Evolutionary conservation across 2,113 vertebrate genomes (phyloP).

Genomic region (Proteles cristata): DNA sequence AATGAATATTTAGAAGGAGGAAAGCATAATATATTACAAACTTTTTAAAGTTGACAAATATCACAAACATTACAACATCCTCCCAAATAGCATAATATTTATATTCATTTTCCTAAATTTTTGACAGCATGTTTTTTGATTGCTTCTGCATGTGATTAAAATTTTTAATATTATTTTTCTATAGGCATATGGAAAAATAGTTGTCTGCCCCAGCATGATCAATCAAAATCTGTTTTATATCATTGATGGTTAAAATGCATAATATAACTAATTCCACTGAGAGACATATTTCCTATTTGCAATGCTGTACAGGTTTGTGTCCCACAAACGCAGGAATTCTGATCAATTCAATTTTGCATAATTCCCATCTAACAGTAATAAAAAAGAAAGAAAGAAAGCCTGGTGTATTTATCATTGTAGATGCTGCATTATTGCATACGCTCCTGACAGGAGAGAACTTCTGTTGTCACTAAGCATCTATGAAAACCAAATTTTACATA

Average conservation of each 20-base stretch:
- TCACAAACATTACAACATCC: neutral
- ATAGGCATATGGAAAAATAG: neutral
- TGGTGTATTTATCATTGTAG: neutral
- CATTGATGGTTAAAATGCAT: neutral
- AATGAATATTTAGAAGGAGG: neutral
- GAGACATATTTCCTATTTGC: neutral
- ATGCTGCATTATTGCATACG: neutral
- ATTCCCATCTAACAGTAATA: neutral
- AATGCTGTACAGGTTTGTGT: neutral
- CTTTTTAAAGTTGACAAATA: neutral
- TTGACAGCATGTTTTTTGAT: neutral
- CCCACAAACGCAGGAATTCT: neutral
- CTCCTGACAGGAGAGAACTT: neutral
- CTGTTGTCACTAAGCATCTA: neutral
- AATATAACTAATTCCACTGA: neutral
- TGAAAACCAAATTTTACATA: neutral
- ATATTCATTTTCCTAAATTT: constrained; percentile 33
- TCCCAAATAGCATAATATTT: neutral
- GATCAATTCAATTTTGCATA: neutral
- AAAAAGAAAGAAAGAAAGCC: neutral
- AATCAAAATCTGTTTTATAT: neutral
- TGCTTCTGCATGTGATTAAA: neutral
- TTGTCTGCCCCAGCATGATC: neutral
- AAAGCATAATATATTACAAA: neutral
- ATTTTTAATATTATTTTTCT: constrained; percentile 1